Base-by-base conservation (phyloP, 2,797 vertebrate species). In the Hippoglossus hippoglossus region DNA sequence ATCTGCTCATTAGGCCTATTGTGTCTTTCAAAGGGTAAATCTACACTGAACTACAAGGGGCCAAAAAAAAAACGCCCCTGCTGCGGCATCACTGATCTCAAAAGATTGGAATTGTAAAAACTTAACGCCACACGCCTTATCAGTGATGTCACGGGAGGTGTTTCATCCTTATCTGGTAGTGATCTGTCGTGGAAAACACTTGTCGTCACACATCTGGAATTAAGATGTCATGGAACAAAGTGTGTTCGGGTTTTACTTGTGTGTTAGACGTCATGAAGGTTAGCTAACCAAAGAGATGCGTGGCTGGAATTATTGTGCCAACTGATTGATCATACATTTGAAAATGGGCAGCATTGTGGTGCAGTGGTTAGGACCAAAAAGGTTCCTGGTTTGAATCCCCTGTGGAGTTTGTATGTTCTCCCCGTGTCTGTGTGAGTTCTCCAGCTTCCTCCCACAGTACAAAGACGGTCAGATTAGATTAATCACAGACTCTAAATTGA, bases 91-190 rank as follows among this genome's bases (percentile, higher is more conserved):
- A 13, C 13, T 31, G 39, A 7, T 39, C 25, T 0, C 0, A 57
- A 4, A 47, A 9, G 21, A 59, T 74, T 78, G 46, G 3, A 70
- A 54, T 22, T 25, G 31, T 25, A 0, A 56, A 62, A 51, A 22
- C 13, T 28, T 46, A 0, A 67, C 61, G 63, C 58, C 67, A 51
- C 57, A 0, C 71, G 15, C 83, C 58, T 21, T 4, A 1, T 21
- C 13, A 5, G 52, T 85, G 80, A 84, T 22, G 55, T 87, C 82
- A 86, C 7, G 15, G 73, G 54, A 76, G 72, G 65, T 56, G 59
- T 61, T 67, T 36, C 6, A 28, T 53, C 34, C 57, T 66, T 36
- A 51, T 47, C 54, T 54, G 56, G 13, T 53, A 2, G 2, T 6
- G 5, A 25, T 0, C 16, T 24, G 68, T 83, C 67, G 73, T 70